Conservation (phyloP, 1,140 invertebrate genomes). For the Procambarus clarkii region DNA sequence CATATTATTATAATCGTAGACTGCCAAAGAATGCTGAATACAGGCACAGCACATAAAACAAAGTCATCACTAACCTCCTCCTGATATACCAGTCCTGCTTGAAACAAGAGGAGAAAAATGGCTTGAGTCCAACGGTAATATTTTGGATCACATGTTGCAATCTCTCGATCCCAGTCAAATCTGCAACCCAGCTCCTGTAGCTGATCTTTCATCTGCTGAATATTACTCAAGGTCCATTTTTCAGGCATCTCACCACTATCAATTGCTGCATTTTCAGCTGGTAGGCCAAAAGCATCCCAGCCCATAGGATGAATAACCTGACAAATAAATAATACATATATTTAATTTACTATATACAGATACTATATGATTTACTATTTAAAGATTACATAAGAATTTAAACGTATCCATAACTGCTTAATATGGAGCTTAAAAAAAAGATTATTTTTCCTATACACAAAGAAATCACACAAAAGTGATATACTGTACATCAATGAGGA, state of each 20-base stretch:
- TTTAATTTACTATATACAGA: too few species aligned
- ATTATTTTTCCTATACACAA: too few species aligned
- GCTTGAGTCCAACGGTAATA: constrained; percentile 97
- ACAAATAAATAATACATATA: constrained; percentile 7
- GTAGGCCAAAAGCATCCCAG: constrained; percentile 99
- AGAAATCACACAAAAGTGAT: too few species aligned
- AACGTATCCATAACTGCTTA: too few species aligned
- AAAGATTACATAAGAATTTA: too few species aligned
- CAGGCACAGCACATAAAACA: too few species aligned
- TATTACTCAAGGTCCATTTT: constrained; percentile 93
- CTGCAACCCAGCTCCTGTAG: constrained; percentile 86
- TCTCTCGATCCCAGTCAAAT: constrained; percentile 96
- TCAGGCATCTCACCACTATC: constrained; percentile 86
- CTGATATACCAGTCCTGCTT: constrained; percentile 90
- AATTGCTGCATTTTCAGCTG: constrained; percentile 98
- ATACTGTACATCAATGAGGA: too few species aligned
- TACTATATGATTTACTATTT: too few species aligned
- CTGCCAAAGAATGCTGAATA: too few species aligned
- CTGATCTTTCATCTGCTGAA: constrained; percentile 92
- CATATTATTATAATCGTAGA: too few species aligned
- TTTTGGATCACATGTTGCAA: constrained; percentile 85
- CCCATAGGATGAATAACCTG: constrained; percentile 97
- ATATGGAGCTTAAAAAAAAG: too few species aligned
- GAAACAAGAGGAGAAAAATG: constrained; percentile 93
- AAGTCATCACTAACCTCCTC: constrained; percentile 81